A percentile compares a stretch with the other conserved stretches of the same genome.
phyloP scores from a whole-genome alignment of 2,888 invertebrate genomes.

The Agonopterix subpropinquella region DNA sequence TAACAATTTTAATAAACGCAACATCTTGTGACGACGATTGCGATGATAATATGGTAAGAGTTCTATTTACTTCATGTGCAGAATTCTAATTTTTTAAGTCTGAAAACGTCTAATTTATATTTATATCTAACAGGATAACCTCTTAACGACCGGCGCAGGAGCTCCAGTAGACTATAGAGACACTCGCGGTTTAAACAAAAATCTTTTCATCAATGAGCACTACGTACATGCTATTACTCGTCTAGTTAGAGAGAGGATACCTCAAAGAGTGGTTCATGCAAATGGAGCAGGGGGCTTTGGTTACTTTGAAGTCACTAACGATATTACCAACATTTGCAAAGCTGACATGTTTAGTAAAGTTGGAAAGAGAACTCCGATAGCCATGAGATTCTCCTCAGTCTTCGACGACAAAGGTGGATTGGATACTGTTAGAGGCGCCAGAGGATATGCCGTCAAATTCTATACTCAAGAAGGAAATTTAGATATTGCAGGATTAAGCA shows the following conservation, averaged over 20 bases:
- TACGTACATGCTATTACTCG: slow-evolving; percentile 82
- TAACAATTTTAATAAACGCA: too few relatives aligned
- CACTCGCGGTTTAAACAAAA: slow-evolving; percentile 3
- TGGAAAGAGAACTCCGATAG: slow-evolving; percentile 76
- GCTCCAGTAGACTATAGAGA: slow-evolving; percentile 82
- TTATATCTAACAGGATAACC: too few relatives aligned
- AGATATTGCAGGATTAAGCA: slow-evolving; percentile 29
- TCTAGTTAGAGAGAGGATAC: slow-evolving; percentile 89
- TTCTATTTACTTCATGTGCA: too few relatives aligned
- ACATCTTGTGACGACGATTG: too few relatives aligned
- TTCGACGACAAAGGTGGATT: slow-evolving; percentile 79
- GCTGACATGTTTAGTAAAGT: slow-evolving; percentile 75
- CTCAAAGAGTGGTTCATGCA: slow-evolving; percentile 92
- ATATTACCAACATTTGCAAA: slow-evolving; percentile 27
- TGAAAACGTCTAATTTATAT: too few relatives aligned
- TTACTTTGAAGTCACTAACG: slow-evolving; percentile 4
- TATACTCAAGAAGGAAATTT: slow-evolving; percentile 34
- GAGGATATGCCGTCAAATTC: slow-evolving; percentile 60
- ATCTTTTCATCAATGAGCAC: slow-evolving; percentile 29
- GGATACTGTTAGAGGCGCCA: slow-evolving; percentile 44
- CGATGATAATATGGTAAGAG: too few relatives aligned
- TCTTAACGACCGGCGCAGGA: slow-evolving; percentile 84
- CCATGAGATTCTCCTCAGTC: slow-evolving; percentile 74
- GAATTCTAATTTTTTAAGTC: too few relatives aligned
- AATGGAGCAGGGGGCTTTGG: slow-evolving; percentile 85